Conservation (phyloP, 1,140 invertebrate species). For the Oreohelix idahoensis region DNA sequence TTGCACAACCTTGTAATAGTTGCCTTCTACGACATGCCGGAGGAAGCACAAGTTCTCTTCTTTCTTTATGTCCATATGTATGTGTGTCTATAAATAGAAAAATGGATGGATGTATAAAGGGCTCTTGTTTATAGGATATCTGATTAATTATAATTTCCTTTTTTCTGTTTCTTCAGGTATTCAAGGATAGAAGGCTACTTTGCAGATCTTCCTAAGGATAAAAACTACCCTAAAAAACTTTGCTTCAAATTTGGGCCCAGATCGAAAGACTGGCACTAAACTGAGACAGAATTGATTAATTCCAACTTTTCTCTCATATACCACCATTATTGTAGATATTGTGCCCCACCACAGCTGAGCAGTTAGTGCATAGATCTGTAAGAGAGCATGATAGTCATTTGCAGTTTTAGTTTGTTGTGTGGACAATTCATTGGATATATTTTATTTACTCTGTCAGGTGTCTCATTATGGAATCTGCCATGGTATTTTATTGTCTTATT, state of each 20-base stretch:
- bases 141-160: not conserved
- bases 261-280: constrained; percentile 59
- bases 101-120: too few relatives aligned
- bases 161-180: constrained; percentile 69
- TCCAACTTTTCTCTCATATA: not conserved
- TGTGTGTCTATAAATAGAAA: too few relatives aligned
- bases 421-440: not conserved
- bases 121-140: too few relatives aligned
- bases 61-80: too few relatives aligned
- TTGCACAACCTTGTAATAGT: too few relatives aligned
- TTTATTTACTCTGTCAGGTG: not conserved
- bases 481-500: not conserved
- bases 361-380: not conserved
- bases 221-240: constrained; percentile 75
- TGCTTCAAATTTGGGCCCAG: constrained; percentile 76
- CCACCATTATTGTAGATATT: not conserved
- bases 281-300: not conserved
- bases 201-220: constrained; percentile 75
- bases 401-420: not conserved
- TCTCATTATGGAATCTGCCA: not conserved
- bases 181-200: constrained; percentile 75
- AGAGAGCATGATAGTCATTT: not conserved
- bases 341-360: not conserved
- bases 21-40: too few relatives aligned
- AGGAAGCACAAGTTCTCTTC: too few relatives aligned